These are phyloP conservation scores for Aselliscus stoliczkanus DNA, from an alignment of 2,797 vertebrate species.

Conservation along the genomic window DNA sequence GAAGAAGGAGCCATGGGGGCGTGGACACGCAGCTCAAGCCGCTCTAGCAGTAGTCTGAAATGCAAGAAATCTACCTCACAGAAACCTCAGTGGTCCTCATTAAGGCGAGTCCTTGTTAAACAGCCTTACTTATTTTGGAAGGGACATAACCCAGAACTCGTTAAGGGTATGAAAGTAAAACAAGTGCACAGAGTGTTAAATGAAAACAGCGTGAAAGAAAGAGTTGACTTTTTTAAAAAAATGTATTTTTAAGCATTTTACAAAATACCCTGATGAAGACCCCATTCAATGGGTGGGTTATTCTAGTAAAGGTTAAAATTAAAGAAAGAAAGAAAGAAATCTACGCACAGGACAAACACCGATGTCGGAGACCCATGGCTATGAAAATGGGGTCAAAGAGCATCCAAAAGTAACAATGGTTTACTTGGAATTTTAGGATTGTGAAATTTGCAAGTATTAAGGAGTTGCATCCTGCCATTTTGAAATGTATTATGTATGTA, in stretches of 20 bases:
- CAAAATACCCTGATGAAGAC: neutral
- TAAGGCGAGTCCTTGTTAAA: conserved; percentile 4
- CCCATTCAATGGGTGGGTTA: neutral
- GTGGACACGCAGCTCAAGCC: neutral
- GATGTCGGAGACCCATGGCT: neutral
- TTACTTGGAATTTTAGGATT: neutral
- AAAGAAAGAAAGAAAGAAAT: neutral
- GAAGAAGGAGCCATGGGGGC: neutral
- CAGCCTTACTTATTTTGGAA: conserved; percentile 34
- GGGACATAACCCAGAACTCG: conserved; percentile 56
- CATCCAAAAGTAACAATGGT: neutral
- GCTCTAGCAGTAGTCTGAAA: conserved; percentile 53
- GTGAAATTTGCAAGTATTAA: neutral
- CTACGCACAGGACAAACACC: neutral
- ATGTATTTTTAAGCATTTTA: conserved; percentile 26
- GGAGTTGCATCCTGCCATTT: neutral
- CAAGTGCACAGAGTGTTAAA: conserved; percentile 59
- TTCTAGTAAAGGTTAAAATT: neutral
- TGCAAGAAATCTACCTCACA: conserved; percentile 4
- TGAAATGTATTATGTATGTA: neutral
- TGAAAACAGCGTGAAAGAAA: conserved; percentile 11
- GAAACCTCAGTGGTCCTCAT: conserved; percentile 32
- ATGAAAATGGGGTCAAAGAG: neutral
- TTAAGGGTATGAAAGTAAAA: conserved; percentile 46
- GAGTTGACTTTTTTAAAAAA: conserved; percentile 60